A percentile compares a stretch with the other conserved stretches of the same genome.
phyloP scores from a whole-genome alignment of 2,113 vertebrate species.

The Aspidoscelis tigris region DNA sequence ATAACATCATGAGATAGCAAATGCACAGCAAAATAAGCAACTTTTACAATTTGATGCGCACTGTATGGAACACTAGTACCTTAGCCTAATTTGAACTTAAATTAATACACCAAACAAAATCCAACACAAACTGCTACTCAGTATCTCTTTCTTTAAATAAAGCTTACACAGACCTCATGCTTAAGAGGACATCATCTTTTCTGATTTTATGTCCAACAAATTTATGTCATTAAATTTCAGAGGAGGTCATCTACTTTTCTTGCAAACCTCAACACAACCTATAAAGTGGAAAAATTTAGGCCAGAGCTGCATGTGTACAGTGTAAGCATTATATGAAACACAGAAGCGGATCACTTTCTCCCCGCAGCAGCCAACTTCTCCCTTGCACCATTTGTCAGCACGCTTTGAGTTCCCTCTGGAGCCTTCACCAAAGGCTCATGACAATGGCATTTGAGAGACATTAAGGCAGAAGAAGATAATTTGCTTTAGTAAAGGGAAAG shows the following conservation, averaged over 20 bases:
- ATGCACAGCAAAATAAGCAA: not conserved
- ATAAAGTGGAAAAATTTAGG: not conserved
- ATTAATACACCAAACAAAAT: not conserved
- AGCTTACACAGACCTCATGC: not conserved
- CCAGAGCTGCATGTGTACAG: no score
- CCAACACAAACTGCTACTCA: not conserved
- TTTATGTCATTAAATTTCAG: slow-evolving; percentile 51
- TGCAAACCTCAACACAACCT: slow-evolving; percentile 39
- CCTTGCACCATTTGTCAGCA: no score
- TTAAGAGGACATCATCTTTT: slow-evolving; percentile 23
- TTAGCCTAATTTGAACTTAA: not conserved
- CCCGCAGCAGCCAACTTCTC: no score
- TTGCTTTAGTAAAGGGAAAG: not conserved
- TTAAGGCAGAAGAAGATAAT: not conserved
- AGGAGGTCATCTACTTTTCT: slow-evolving; percentile 47
- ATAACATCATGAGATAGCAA: not conserved
- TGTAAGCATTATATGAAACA: no score
- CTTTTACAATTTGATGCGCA: not conserved
- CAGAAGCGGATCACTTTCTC: no score
- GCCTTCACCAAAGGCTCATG: no score
- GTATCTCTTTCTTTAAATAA: slow-evolving; percentile 10
- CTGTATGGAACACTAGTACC: slow-evolving; percentile 10
- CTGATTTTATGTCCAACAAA: slow-evolving; percentile 33
- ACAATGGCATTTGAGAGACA: no score
- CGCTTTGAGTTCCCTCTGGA: no score